Evolutionary conservation across 2,797 vertebrate species (phyloP).

Genomic region (Scolopax rusticola): DNA sequence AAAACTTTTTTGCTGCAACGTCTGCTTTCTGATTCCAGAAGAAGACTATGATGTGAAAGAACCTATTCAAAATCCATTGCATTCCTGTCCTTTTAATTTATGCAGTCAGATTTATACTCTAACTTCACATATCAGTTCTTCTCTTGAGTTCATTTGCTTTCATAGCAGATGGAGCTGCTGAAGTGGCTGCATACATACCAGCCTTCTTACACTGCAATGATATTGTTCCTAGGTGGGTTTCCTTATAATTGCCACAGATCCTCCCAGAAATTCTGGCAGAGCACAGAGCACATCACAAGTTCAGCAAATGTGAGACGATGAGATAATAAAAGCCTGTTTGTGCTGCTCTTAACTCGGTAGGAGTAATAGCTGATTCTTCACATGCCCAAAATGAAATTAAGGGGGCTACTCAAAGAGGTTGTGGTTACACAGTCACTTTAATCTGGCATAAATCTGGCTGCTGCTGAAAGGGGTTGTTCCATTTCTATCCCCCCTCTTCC

Average conservation of each 20-base stretch:
- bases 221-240: conserved; percentile 53
- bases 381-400: conserved; percentile 58
- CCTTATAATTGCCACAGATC: conserved; percentile 46
- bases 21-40: conserved; percentile 66
- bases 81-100: conserved; percentile 67
- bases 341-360: conserved; percentile 10
- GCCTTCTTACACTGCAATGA: conserved; percentile 46
- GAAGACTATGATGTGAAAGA: conserved; percentile 70
- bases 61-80: conserved; percentile 72
- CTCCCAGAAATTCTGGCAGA: conserved; percentile 53
- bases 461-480: conserved; percentile 48
- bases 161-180: conserved; percentile 55
- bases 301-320: not conserved
- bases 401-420: conserved; percentile 46
- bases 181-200: conserved; percentile 40
- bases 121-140: conserved; percentile 68
- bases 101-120: conserved; percentile 50
- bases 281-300: conserved; percentile 35
- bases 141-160: conserved; percentile 61
- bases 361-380: conserved; percentile 47
- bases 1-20: conserved; percentile 57
- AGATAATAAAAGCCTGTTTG: conserved; percentile 54
- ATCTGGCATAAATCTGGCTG: conserved; percentile 54
- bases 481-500: not conserved
- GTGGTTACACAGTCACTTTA: conserved; percentile 59